phyloP scores from a whole-genome alignment of 2,797 vertebrate genomes.

The Chrysocyon brachyurus region DNA sequence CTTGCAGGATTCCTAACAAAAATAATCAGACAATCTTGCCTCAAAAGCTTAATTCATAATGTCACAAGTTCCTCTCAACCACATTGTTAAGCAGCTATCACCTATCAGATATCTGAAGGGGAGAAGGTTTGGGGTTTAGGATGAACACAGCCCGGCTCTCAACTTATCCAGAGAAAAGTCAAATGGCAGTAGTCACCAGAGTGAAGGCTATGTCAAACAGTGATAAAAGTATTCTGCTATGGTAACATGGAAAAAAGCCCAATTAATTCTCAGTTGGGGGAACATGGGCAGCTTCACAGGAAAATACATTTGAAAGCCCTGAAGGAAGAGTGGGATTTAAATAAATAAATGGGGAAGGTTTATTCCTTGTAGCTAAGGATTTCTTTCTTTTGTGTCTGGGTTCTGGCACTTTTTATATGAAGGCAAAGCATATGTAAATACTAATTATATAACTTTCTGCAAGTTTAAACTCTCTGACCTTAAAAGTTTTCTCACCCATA shows the following conservation, averaged over 20 bases:
- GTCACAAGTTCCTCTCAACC: conserved; percentile 42
- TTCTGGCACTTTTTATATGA: background rate
- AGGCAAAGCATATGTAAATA: background rate
- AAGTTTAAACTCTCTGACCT: background rate
- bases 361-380: background rate
- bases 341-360: background rate
- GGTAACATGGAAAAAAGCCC: background rate
- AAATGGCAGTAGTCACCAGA: background rate
- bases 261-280: background rate
- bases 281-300: background rate
- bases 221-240: background rate
- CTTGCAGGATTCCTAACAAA: conserved; percentile 92
- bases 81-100: conserved; percentile 2
- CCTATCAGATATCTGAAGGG: background rate
- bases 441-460: background rate
- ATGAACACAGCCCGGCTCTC: conserved; percentile 20
- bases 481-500: background rate
- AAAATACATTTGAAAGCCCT: conserved; percentile 4
- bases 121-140: background rate
- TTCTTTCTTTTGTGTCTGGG: conserved; percentile 42
- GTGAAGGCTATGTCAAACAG: background rate
- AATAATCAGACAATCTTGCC: conserved; percentile 74
- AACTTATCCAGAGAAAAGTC: background rate
- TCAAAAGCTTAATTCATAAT: conserved; percentile 38
- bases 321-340: background rate